Conservation (phyloP, 2,113 vertebrate species). For the Eidolon helvum region DNA sequence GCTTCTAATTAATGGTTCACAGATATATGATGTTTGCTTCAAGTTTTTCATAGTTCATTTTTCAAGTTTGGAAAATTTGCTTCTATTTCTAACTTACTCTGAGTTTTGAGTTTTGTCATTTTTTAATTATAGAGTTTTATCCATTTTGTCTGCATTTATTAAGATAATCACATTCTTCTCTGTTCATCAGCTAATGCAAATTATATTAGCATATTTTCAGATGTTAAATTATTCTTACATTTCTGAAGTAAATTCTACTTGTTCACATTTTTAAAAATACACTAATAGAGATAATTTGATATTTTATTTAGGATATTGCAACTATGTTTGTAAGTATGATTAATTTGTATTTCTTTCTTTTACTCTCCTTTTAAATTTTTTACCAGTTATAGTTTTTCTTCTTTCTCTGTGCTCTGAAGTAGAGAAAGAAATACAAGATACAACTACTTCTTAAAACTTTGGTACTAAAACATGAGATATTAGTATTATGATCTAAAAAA, state of each 20-base stretch:
- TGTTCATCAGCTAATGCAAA: not conserved
- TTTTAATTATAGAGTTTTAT: not conserved
- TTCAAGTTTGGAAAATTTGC: not conserved
- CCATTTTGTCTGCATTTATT: not conserved
- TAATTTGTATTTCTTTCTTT: constrained; percentile 1
- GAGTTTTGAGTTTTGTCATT: not conserved
- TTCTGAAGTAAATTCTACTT: not conserved
- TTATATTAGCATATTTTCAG: not conserved
- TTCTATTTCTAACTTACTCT: constrained; percentile 11
- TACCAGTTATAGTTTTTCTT: not conserved
- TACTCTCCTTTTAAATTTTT: constrained; percentile 9
- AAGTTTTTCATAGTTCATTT: not conserved
- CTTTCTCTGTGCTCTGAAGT: not conserved
- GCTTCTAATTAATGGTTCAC: not conserved
- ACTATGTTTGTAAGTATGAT: not conserved
- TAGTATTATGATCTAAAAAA: not conserved
- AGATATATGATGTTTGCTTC: not conserved
- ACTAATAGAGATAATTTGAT: not conserved
- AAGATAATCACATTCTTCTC: constrained; percentile 14
- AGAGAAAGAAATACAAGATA: not conserved
- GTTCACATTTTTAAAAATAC: not conserved
- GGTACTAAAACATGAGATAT: not conserved
- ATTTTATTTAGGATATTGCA: not conserved
- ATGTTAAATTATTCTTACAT: not conserved
- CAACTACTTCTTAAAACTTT: constrained; percentile 2